Base-by-base conservation (phyloP, 2,888 invertebrate genomes). In the Deroplatys truncata region DNA sequence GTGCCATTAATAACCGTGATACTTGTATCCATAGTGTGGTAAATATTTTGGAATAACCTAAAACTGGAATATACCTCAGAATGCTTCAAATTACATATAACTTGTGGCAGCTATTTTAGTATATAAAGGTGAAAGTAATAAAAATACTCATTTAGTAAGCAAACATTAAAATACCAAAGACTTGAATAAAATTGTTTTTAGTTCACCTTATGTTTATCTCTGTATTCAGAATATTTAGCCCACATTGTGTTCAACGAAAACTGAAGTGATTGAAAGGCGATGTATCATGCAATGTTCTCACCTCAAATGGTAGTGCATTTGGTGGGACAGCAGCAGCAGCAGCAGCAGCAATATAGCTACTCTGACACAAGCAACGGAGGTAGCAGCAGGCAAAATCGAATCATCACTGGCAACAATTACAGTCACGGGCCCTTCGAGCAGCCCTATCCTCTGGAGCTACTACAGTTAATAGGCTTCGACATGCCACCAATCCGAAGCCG, bases 251-350 rank as follows among this genome's bases (percentile, higher is more conserved):
- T 87, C 87, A 87, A n/a, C 83, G 87, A 87, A 9, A 83, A 85
- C 82, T 20, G 83, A 89, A 35, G 31, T 89, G 72, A 85, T n/a
- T 82, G 49, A 35, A 89, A 86, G 89, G 89, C 89, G 88, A 90
- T 90, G 90, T 90, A 90, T 90, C 89, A 90, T 90, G 90, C 90
- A 84, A 90, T 90, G 90, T 90, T 90, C 84, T 88, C 89, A 88
- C 89, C 90, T 85, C 89, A 88, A 29, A 87, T 89, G 89, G 84
- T 89, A 85, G 82, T 88, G 82, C 89, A 90, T 86, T 85, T 90
- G 82, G 88, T 89, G 84, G 89, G 89, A 85, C 90, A 88, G 82
- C 90, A 88, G n/a, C 89, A 90, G 82, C 90, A 90, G 82, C 90
- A 88, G n/a, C 89, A 85, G 49, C 88, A 90, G 28, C 84, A 89